A percentile compares a stretch with the other conserved stretches of the same genome.
These are phyloP conservation scores for Lottia scabra DNA, from an alignment of 2,888 invertebrate species.

Conservation along the genomic window DNA sequence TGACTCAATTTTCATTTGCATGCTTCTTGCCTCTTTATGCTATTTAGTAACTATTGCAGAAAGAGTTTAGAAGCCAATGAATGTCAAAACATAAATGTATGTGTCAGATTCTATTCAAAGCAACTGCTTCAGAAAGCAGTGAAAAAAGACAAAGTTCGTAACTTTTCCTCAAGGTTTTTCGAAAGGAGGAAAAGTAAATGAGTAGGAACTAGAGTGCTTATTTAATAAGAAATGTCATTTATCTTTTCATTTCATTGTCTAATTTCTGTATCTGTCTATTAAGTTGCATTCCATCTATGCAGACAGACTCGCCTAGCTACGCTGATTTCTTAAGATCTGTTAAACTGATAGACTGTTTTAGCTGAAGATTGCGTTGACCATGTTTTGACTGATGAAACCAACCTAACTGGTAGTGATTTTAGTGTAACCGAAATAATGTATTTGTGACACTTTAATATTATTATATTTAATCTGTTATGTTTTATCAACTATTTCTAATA, in stretches of 20 bases:
- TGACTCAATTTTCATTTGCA: background rate
- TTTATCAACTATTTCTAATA: background rate
- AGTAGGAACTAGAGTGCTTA: too few relatives aligned
- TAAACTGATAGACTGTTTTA: background rate
- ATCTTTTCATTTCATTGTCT: background rate
- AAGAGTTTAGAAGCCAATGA: too few relatives aligned
- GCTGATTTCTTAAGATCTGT: slow-evolving; percentile 1
- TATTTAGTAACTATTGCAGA: too few relatives aligned
- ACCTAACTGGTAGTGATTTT: too few relatives aligned
- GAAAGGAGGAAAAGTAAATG: too few relatives aligned
- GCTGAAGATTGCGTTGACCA: too few relatives aligned
- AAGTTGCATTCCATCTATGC: slow-evolving; percentile 43
- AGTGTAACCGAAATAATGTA: background rate
- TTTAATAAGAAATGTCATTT: background rate
- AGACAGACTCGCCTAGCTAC: slow-evolving; percentile 18
- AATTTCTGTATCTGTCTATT: slow-evolving; percentile 1
- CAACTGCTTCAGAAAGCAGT: background rate
- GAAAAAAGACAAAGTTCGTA: too few relatives aligned
- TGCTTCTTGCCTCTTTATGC: background rate
- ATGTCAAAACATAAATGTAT: too few relatives aligned
- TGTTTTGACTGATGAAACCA: too few relatives aligned
- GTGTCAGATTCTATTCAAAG: background rate
- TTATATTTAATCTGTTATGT: slow-evolving; percentile 3
- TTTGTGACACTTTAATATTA: background rate
- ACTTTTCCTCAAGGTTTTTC: too few relatives aligned